These are phyloP conservation scores for Notospermus geniculatus DNA, from an alignment of 1,140 invertebrate species.

Conservation along the genomic window DNA sequence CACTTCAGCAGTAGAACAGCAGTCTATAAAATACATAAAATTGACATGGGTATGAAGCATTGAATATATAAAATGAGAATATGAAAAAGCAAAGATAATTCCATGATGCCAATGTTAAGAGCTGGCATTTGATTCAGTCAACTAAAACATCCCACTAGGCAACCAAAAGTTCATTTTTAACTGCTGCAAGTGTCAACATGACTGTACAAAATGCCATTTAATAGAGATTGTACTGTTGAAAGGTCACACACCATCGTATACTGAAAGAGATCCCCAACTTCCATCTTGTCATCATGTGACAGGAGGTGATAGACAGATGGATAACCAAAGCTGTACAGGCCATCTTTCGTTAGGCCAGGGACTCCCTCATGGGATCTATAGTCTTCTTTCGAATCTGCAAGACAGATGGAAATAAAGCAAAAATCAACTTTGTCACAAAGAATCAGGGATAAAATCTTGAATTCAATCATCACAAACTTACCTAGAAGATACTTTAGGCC, in stretches of 20 bases:
- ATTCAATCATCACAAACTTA: constrained; percentile 21
- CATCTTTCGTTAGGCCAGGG: constrained; percentile 29
- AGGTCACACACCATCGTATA: constrained; percentile 63
- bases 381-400: neutral
- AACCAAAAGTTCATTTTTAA: too few species aligned
- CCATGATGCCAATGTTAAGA: too few species aligned
- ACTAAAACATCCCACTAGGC: too few species aligned
- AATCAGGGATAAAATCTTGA: constrained; percentile 6
- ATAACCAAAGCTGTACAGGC: constrained; percentile 44
- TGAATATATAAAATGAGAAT: too few species aligned
- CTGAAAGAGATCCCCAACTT: constrained; percentile 64
- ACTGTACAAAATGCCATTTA: too few species aligned
- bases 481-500: constrained; percentile 42
- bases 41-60: too few species aligned
- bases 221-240: too few species aligned
- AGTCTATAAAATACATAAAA: constrained; percentile 61
- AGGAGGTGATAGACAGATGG: constrained; percentile 63
- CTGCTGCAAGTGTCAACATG: too few species aligned
- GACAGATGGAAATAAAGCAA: neutral
- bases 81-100: too few species aligned
- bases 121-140: too few species aligned
- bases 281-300: constrained; percentile 63
- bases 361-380: constrained; percentile 5
- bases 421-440: neutral
- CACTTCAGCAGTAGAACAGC: constrained; percentile 58